Base-by-base conservation (phyloP, 1,140 invertebrate species). In the Tetramorium alpestre region DNA sequence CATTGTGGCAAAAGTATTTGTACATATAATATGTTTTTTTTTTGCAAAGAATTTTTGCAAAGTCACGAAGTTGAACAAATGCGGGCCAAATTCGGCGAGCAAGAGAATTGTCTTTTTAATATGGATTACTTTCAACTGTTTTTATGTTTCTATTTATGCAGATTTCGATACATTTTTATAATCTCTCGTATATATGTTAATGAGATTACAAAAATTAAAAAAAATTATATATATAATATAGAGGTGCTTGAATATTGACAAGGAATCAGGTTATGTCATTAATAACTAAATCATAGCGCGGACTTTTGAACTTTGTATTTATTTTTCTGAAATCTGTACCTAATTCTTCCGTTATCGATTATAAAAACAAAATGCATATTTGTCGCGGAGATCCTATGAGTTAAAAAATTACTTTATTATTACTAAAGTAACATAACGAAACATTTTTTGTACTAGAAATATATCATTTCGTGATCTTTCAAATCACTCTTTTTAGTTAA, bases 1-100 rank as follows among this genome's bases (percentile, higher is more conserved):
- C 8, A 16, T 62, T 72, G 22, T 72, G 28, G 54, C 1, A 41
- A 77, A 28, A 51, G 1, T 77, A 67, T 80, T 84, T 81, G 56
- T 49, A 62, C 62, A 25, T 84, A 73, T 28, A 60, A 10, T 82
- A 49, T 73, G 22, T 60, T 25, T 13, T 82, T n/a, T 73, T 38
- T 5, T 70, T 70, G 41, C 5, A 18, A 33, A 33, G 65, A 69
- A 25, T 38, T 8, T 58, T 33, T 49, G 1, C 7, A 44, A 22
- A 54, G 18, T 47, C 18, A 49, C 11, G 4, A 80, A 13, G 13
- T 81, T 81, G 54, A 41, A 1, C 16, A 44, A 3, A 6, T 6
- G 16, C 16, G 33, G 10, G 41, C 18, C 22, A 64, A 1, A 38
- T 49, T 16, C 16, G 18, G 18, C 60, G 16, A 18, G 18, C 18